These are phyloP conservation scores for Myotis yumanensis DNA, from an alignment of 2,113 vertebrate genomes.

Conservation along the genomic window DNA sequence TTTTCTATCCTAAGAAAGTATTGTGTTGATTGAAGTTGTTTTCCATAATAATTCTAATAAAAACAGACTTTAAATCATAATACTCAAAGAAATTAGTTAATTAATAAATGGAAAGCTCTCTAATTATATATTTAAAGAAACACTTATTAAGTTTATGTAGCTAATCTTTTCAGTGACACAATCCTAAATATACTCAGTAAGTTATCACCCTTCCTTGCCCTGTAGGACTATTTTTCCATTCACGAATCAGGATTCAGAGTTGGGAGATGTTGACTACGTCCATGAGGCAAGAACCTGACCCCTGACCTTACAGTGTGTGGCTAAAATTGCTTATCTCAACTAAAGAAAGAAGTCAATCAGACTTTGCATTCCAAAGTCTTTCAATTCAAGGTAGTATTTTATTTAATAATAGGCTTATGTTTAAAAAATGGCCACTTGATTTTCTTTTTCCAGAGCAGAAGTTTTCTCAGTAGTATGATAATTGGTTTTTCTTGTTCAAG, in stretches of 20 bases:
- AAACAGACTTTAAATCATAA: neutral
- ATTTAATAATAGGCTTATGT: constrained; percentile 38
- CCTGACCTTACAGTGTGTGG: neutral
- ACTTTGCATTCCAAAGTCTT: neutral
- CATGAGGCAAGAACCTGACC: neutral
- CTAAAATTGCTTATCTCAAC: constrained; percentile 25
- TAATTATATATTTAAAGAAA: neutral
- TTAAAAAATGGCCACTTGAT: constrained; percentile 77
- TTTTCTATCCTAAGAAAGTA: neutral
- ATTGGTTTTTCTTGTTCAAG: neutral
- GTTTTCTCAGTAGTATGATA: neutral
- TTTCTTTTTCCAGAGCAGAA: neutral
- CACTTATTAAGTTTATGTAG: neutral
- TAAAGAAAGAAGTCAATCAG: neutral
- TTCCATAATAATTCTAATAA: neutral
- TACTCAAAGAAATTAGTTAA: neutral
- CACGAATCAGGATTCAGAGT: neutral
- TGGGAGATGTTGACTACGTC: neutral
- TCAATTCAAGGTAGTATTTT: constrained; percentile 38
- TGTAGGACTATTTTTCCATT: neutral
- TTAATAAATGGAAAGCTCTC: neutral
- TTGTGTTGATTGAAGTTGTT: neutral
- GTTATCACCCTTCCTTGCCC: neutral
- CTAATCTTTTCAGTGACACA: neutral
- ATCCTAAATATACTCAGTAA: neutral